These are phyloP conservation scores for Trichogramma pretiosum DNA, from an alignment of 1,140 invertebrate genomes.

Conservation along the genomic window DNA sequence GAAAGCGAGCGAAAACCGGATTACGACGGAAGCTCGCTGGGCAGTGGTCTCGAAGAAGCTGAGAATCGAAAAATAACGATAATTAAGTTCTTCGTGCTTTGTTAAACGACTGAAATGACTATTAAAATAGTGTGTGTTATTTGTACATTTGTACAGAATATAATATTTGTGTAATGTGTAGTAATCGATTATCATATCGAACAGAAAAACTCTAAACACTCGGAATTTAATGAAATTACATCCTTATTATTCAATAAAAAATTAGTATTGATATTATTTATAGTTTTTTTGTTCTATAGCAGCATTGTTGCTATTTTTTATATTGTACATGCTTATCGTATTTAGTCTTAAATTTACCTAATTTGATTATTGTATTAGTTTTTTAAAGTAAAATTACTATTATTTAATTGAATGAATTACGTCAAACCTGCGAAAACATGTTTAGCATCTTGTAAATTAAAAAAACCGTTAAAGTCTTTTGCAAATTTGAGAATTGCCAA, in stretches of 20 bases:
- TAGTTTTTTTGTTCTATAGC: slow-evolving; percentile 15
- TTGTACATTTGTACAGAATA: slow-evolving; percentile 44
- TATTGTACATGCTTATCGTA: slow-evolving; percentile 31
- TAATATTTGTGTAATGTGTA: slow-evolving; percentile 38
- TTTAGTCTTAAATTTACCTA: no score
- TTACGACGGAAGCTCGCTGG: slow-evolving; percentile 29
- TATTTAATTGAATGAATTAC: no score
- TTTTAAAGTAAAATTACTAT: no score
- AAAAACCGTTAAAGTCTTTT: no score
- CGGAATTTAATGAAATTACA: slow-evolving; percentile 18
- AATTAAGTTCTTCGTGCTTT: no score
- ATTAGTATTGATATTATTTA: slow-evolving; percentile 24
- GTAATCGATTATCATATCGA: no score
- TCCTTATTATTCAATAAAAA: slow-evolving; percentile 21
- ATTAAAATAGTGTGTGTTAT: no score
- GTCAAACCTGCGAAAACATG: no score
- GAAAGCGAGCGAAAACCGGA: slow-evolving; percentile 32
- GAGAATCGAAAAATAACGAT: slow-evolving; percentile 27
- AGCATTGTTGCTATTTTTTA: slow-evolving; percentile 13
- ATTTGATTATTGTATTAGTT: no score
- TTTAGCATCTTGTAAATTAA: no score
- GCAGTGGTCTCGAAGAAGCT: slow-evolving; percentile 39
- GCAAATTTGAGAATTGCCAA: no score
- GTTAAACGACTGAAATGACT: no score
- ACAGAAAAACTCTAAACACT: slow-evolving; percentile 26